Evolutionary conservation across 2,888 invertebrate genomes (phyloP), one percentile per base, ranked within the genome.

Genomic region (Drosophila barbarae): DNA sequence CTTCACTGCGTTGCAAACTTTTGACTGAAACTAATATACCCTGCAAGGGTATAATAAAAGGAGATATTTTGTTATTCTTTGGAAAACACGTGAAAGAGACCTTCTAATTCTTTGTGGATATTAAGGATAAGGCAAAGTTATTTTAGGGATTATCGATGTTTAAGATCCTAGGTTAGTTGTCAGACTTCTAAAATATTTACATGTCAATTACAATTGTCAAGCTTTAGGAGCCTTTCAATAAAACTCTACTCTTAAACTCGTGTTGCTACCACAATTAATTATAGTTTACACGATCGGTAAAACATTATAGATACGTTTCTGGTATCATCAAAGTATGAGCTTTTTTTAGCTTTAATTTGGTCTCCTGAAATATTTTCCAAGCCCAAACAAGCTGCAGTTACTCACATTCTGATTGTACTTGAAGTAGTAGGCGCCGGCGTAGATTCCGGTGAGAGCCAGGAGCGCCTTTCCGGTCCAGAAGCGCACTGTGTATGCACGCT

Each of bases 361-460:
- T 18, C 9, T 38, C 36, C 18, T 21, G 7, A 41, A 13, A 1
- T 21, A 13, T 3, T 7, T 15, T 10, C 4, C 18, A 4, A 12
- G 12, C 6, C 21, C 12, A 18, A 46, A 46, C 1, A 18, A 13
- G 5, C 8, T 5, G 9, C 5, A 4, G 26, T 36, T 28, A 92
- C 93, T 92, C 90, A 95, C 95, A 89, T 94, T 93, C 74, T 90
- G 90, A 88, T 94, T 93, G 87, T 96, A 96, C 90, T 96, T 96
- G 72, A 95, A 93, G 84, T 96, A 95, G 87, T 97, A 97, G 60
- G 92, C 92, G 0, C 85, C 77, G 26, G 87, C 87, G 71, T 94
- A 92, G n/a, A 92, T 74, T 12, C 90, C 90, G 36, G 90, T 68
- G 51, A 92, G 72, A 0, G 89, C 80, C 32, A 95, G 77, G 0